Evolutionary conservation across 2,797 vertebrate species (phyloP).

Genomic region (Nasua narica): DNA sequence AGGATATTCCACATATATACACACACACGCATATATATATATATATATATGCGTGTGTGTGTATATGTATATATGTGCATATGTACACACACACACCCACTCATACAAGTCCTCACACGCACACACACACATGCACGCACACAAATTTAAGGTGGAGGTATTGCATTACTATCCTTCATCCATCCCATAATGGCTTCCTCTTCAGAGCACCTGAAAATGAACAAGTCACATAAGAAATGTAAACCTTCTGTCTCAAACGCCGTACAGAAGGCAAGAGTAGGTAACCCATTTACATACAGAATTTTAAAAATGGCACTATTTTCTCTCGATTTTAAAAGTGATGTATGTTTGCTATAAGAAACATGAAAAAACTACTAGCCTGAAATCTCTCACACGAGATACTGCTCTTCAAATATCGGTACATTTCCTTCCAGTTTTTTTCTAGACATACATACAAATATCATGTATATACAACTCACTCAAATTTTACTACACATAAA

Average conservation of each 20-base stretch:
- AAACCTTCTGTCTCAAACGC: not conserved
- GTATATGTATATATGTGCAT: constrained; percentile 57
- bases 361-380: not conserved
- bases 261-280: fast-evolving
- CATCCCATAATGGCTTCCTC: constrained; percentile 76
- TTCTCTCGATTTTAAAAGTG: not conserved
- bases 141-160: constrained; percentile 86
- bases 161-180: constrained; percentile 88
- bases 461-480: not conserved
- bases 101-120: constrained; percentile 49
- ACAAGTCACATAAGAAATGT: not conserved
- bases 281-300: not conserved
- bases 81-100: constrained; percentile 69
- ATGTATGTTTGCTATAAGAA: not conserved
- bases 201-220: constrained; percentile 79
- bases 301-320: not conserved
- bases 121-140: not conserved
- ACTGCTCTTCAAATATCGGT: not conserved
- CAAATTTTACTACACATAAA: not conserved
- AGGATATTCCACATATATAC: constrained; percentile 83
- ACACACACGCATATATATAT: constrained; percentile 61
- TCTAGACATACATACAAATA: not conserved
- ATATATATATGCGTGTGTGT: constrained; percentile 58
- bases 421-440: not conserved
- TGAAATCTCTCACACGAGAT: not conserved